Conservation (phyloP, 2,113 vertebrate species). For the Forbesichthys papilliferus region DNA sequence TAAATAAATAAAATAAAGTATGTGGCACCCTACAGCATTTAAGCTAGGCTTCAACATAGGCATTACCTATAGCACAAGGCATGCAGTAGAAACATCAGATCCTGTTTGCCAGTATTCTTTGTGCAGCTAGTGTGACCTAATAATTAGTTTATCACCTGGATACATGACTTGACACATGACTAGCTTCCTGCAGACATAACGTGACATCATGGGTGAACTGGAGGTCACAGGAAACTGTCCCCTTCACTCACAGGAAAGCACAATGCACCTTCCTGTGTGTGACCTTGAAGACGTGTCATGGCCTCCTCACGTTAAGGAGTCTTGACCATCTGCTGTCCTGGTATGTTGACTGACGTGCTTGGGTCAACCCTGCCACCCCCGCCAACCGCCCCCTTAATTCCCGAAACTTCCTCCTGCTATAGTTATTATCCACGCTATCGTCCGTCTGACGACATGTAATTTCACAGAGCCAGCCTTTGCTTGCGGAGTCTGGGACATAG, state of each 20-base stretch:
- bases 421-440: neutral
- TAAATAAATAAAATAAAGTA: no score
- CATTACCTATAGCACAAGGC: neutral
- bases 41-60: slow-evolving; percentile 6
- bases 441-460: slow-evolving; percentile 16
- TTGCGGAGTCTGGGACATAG: no score
- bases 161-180: slow-evolving; percentile 42
- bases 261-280: slow-evolving; percentile 59
- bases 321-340: slow-evolving; percentile 54
- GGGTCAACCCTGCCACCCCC: slow-evolving; percentile 20
- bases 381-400: slow-evolving; percentile 16
- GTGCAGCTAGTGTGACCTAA: neutral
- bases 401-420: neutral
- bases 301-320: slow-evolving; percentile 19
- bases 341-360: slow-evolving; percentile 62
- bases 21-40: neutral
- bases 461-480: neutral
- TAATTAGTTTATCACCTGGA: slow-evolving; percentile 18
- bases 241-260: slow-evolving; percentile 27
- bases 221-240: slow-evolving; percentile 54
- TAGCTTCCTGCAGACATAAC: slow-evolving; percentile 57
- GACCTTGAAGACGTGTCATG: slow-evolving; percentile 54
- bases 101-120: slow-evolving; percentile 15
- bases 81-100: slow-evolving; percentile 19
- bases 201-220: slow-evolving; percentile 43